Percentiles rank a stretch among this genome's conserved stretches.
Evolutionary conservation across 2,797 vertebrate genomes (phyloP).

Genomic region (Octomys mimax): DNA sequence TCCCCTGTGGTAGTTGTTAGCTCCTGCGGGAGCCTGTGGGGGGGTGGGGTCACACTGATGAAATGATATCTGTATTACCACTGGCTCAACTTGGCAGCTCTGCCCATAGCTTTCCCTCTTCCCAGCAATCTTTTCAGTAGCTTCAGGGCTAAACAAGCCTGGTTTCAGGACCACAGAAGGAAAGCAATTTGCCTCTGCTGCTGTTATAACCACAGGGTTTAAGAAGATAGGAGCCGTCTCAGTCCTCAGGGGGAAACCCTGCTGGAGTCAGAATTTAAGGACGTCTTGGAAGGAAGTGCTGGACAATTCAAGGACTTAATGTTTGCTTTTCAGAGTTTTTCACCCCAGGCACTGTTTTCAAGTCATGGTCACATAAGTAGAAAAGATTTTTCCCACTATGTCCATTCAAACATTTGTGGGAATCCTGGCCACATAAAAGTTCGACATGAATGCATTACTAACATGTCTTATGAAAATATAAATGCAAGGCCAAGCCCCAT

Average conservation of each 20-base stretch:
- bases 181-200: slow-evolving; percentile 49
- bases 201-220: background rate
- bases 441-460: background rate
- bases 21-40: slow-evolving; percentile 43
- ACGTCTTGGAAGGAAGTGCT: background rate
- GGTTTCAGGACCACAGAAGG: slow-evolving; percentile 43
- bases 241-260: background rate
- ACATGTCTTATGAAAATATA: background rate
- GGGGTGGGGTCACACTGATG: slow-evolving; percentile 54
- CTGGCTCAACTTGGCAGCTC: slow-evolving; percentile 52
- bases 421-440: background rate
- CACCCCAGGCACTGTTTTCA: background rate
- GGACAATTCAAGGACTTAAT: background rate
- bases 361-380: background rate
- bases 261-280: background rate
- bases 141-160: slow-evolving; percentile 81
- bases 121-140: slow-evolving; percentile 64
- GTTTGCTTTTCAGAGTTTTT: background rate
- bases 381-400: background rate
- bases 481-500: background rate
- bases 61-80: slow-evolving; percentile 74
- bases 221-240: background rate
- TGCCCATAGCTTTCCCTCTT: slow-evolving; percentile 57
- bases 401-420: background rate
- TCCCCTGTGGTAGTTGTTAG: slow-evolving; percentile 67